Evolutionary conservation across 2,888 invertebrate genomes (phyloP).

Genomic region (Argyresthia goedartella): DNA sequence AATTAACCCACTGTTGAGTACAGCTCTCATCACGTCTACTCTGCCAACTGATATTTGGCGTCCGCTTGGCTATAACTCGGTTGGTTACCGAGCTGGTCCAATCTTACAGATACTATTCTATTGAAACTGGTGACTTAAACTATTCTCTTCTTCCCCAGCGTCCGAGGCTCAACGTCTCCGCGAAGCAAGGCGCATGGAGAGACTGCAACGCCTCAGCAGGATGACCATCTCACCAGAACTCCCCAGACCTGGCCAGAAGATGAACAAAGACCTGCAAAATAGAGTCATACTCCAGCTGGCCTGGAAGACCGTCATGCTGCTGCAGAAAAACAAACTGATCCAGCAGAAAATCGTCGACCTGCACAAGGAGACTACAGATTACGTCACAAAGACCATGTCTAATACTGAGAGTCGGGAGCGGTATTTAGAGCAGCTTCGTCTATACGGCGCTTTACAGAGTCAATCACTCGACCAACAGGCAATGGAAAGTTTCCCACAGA

Average conservation of each 20-base stretch:
- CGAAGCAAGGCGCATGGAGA: constrained; percentile 45
- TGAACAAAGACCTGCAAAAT: constrained; percentile 39
- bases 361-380: constrained; percentile 74
- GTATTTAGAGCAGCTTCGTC: constrained; percentile 36
- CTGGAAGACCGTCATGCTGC: constrained; percentile 72
- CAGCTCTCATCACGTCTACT: too few relatives aligned
- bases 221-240: constrained; percentile 22
- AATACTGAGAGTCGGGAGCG: constrained; percentile 55
- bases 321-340: constrained; percentile 72
- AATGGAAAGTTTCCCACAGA: not conserved
- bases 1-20: too few relatives aligned
- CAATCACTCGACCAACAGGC: not conserved
- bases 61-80: too few relatives aligned
- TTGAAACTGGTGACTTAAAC: not conserved
- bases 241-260: constrained; percentile 7
- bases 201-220: constrained; percentile 31
- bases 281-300: constrained; percentile 73
- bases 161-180: constrained; percentile 40
- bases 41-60: too few relatives aligned
- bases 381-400: constrained; percentile 70
- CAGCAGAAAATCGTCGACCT: constrained; percentile 72
- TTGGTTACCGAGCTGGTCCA: too few relatives aligned
- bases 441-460: constrained; percentile 18
- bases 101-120: too few relatives aligned
- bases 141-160: constrained; percentile 34